phyloP scores from a whole-genome alignment of 2,113 vertebrate species.

The Gopherus flavomarginatus region DNA sequence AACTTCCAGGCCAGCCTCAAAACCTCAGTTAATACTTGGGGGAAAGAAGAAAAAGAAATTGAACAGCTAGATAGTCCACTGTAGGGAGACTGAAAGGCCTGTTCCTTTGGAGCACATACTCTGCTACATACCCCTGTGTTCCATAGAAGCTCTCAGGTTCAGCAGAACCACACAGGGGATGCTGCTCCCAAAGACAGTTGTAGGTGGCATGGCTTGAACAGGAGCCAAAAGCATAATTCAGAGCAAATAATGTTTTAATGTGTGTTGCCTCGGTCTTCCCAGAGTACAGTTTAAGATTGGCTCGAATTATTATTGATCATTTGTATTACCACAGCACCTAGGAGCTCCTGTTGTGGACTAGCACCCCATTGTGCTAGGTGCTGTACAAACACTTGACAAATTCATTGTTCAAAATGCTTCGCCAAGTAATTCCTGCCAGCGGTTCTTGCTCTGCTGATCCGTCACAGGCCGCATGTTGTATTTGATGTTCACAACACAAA shows the following conservation, averaged over 20 bases:
- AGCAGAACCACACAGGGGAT: constrained; percentile 8
- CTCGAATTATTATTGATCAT: neutral
- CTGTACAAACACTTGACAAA: neutral
- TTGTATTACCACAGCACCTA: accelerated
- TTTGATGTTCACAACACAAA: accelerated
- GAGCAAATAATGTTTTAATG: neutral
- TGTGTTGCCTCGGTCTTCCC: neutral
- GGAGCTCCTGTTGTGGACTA: accelerated
- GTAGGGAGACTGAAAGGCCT: neutral
- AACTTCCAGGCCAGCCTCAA: neutral
- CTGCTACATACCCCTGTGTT: neutral
- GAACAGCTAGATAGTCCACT: neutral
- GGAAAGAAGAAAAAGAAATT: neutral
- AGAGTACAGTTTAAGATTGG: accelerated
- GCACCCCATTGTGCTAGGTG: neutral
- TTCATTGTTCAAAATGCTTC: neutral
- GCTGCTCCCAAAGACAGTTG: neutral
- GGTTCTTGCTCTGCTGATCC: neutral
- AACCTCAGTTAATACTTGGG: neutral
- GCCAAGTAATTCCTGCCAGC: neutral
- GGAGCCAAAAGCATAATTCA: neutral
- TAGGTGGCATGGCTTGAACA: neutral
- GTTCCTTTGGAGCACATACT: neutral
- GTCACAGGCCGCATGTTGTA: accelerated
- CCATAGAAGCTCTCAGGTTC: neutral